Evolutionary conservation across 2,888 invertebrate genomes (phyloP).

Genomic region (Ctenicera cuprea): DNA sequence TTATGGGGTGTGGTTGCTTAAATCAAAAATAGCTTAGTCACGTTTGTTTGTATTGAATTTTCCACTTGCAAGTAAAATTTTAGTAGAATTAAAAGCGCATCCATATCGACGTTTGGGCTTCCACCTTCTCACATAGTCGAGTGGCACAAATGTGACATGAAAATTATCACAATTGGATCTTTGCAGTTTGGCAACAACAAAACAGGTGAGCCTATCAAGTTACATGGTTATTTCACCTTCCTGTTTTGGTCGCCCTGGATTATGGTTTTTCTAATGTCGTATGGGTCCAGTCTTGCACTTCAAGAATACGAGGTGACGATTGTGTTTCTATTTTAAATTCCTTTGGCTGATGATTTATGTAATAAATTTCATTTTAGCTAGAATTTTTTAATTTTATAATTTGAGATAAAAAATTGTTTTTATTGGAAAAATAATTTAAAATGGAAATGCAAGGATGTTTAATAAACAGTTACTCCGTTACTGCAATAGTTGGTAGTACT

Average conservation of each 20-base stretch:
- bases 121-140: slow-evolving; percentile 49
- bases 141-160: slow-evolving; percentile 47
- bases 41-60: background rate
- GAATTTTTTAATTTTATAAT: slow-evolving; percentile 1
- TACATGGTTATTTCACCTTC: slow-evolving; percentile 47
- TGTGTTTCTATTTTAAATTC: slow-evolving; percentile 53
- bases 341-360: background rate
- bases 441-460: slow-evolving; percentile 28
- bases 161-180: slow-evolving; percentile 62
- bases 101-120: slow-evolving; percentile 43
- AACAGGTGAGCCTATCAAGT: slow-evolving; percentile 66
- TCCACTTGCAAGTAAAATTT: background rate
- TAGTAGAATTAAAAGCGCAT: slow-evolving; percentile 45
- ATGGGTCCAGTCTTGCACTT: slow-evolving; percentile 38
- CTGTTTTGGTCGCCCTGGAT: slow-evolving; percentile 26
- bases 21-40: too few species aligned
- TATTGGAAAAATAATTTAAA: slow-evolving; percentile 2
- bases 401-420: too few species aligned
- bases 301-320: slow-evolving; percentile 57
- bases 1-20: too few species aligned
- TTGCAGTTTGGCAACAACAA: slow-evolving; percentile 63
- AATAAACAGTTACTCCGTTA: slow-evolving; percentile 15
- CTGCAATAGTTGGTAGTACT: slow-evolving; percentile 24
- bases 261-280: slow-evolving; percentile 24
- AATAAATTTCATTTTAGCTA: background rate